Percentiles rank a stretch among this genome's conserved stretches.
Conservation (phyloP, 2,113 vertebrate genomes). For the Gobius niger region DNA sequence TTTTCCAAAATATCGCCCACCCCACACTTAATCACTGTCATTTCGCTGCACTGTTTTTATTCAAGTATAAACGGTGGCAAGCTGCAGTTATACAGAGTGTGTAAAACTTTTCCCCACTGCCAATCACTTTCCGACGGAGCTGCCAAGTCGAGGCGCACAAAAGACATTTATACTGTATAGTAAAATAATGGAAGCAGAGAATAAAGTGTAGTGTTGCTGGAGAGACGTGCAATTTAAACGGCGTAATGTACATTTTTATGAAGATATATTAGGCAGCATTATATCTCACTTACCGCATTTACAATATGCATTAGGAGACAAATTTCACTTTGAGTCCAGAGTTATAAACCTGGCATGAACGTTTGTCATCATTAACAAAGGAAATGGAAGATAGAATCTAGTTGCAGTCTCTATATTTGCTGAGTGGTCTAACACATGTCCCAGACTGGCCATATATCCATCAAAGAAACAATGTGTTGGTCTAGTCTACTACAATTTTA, state of each 20-base stretch:
- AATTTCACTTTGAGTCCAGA: not conserved
- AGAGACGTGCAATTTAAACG: not conserved
- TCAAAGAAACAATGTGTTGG: no score
- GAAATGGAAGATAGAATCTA: no score
- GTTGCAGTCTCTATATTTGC: no score
- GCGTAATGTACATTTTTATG: not conserved
- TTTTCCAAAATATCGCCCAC: not conserved
- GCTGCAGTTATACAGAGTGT: not conserved
- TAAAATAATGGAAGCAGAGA: not conserved
- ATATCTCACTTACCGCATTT: constrained; percentile 27
- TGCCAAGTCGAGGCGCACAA: constrained; percentile 4
- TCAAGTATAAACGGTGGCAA: not conserved
- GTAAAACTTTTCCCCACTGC: constrained; percentile 47
- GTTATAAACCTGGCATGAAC: not conserved
- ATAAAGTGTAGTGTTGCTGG: not conserved
- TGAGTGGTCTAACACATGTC: no score
- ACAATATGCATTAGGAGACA: not conserved
- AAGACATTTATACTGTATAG: not conserved
- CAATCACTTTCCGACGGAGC: not conserved
- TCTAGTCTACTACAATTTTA: not conserved
- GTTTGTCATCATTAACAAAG: not conserved
- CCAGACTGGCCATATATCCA: no score
- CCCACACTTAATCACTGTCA: constrained; percentile 6
- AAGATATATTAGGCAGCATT: constrained; percentile 7
- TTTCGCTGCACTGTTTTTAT: not conserved